Evolutionary conservation across 1,140 invertebrate genomes (phyloP).

Genomic region (Marisa cornuarietis): DNA sequence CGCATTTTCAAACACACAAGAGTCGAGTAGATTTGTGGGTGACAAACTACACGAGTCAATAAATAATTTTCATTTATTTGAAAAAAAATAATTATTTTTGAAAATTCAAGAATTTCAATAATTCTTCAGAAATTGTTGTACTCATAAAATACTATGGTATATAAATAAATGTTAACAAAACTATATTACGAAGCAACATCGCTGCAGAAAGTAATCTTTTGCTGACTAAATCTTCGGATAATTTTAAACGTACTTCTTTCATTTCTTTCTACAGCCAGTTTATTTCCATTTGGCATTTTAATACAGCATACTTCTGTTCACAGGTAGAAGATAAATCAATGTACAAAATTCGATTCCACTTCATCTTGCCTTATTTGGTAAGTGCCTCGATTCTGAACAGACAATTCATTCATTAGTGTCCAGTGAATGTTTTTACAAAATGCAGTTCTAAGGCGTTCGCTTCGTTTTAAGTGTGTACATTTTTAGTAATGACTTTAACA

Average conservation of each 20-base stretch:
- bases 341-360: slow-evolving; percentile 33
- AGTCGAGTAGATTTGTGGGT: too few species aligned
- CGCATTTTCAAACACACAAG: too few species aligned
- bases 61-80: too few species aligned
- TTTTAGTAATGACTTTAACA: background rate
- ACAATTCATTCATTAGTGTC: background rate
- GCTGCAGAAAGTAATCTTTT: too few species aligned
- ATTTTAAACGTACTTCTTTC: background rate
- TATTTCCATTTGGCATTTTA: background rate
- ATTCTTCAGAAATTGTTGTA: too few species aligned
- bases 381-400: background rate
- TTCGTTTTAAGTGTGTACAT: background rate
- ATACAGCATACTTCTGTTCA: background rate
- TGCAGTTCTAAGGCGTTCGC: background rate
- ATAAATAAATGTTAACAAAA: too few species aligned
- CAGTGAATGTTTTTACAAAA: too few species aligned
- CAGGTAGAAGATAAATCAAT: slow-evolving; percentile 25
- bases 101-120: too few species aligned
- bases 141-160: too few species aligned
- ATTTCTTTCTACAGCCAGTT: background rate
- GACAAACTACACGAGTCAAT: too few species aligned
- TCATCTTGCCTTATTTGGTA: slow-evolving; percentile 32
- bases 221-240: background rate
- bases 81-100: too few species aligned
- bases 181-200: too few species aligned